Base-by-base conservation (phyloP, 2,888 invertebrate genomes). In the Plemyria rubiginata region DNA sequence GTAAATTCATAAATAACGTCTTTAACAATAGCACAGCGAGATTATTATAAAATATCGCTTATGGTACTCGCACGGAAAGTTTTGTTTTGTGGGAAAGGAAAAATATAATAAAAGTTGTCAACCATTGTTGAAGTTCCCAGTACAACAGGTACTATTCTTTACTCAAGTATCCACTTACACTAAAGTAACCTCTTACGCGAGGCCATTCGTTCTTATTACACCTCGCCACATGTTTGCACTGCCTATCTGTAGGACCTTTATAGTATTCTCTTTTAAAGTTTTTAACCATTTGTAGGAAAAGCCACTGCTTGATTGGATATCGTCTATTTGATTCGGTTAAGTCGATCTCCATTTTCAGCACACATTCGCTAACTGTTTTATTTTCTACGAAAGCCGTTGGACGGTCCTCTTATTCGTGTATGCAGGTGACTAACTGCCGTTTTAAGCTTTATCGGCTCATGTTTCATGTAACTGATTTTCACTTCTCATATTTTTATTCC, bases 201-300 rank as follows among this genome's bases (percentile, higher is more conserved):
- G 52, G 62, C 71, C 67, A 74, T 79, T 75, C 57, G 64, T 78
- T 74, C 73, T 77, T 77, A 76, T 78, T 75, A 76, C 68, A 66
- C 49, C 61, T 64, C 54, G 51, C 62, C 51, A 66, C 70, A 66
- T 55, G 60, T 72, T 62, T 54, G 40, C 57, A 54, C 53, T 32
- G 15, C 54, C 62, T 60, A 54, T 51, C 61, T 55, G 13, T 15
- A 41, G 29, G 51, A 72, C 68, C 66, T 49, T 51, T 46, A 48
- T 52, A 59, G 48, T 49, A 48, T 59, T 43, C 40, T 36, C 48
- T 59, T 55, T 55, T 48, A 49, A 36, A 53, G 45, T 72, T 73
- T 71, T 61, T 62, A 70, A 65, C 68, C 66, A 66, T 65, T 61
- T 62, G 54, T 60, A 58, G 46, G 48, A 38, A 56, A 28, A 54